phyloP scores from a whole-genome alignment of 1,140 invertebrate genomes.

The Psix sp. region DNA sequence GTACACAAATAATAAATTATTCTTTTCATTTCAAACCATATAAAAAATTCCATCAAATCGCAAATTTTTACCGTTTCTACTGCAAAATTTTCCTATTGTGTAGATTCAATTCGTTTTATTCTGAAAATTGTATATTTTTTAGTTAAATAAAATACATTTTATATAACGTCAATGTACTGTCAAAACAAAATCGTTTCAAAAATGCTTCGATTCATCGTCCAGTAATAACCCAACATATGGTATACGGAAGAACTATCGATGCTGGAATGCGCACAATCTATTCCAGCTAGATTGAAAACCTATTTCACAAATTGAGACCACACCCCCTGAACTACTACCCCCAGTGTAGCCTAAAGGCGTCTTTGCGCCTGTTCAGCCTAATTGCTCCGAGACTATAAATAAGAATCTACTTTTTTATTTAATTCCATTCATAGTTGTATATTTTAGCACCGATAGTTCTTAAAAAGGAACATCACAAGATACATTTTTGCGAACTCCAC shows the following conservation, averaged over 20 bases:
- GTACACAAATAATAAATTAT: too few species aligned
- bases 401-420: constrained; percentile 19
- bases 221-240: constrained; percentile 63
- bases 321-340: constrained; percentile 64
- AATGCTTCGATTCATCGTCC: constrained; percentile 11
- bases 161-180: too few species aligned
- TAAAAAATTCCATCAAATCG: too few species aligned
- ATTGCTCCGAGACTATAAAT: constrained; percentile 52
- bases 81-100: too few species aligned
- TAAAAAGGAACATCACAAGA: constrained; percentile 23
- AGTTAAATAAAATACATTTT: too few species aligned
- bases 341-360: constrained; percentile 42
- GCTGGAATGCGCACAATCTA: constrained; percentile 22
- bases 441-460: background rate
- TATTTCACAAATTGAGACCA: constrained; percentile 71
- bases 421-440: constrained; percentile 13
- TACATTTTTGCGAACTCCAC: constrained; percentile 25
- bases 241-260: constrained; percentile 46
- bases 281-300: constrained; percentile 48
- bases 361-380: constrained; percentile 65
- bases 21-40: too few species aligned
- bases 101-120: too few species aligned
- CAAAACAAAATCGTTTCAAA: constrained; percentile 6
- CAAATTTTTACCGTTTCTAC: too few species aligned
- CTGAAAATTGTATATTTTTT: too few species aligned